Conservation (phyloP, 2,888 invertebrate species). For the Keiferia lycopersicella region DNA sequence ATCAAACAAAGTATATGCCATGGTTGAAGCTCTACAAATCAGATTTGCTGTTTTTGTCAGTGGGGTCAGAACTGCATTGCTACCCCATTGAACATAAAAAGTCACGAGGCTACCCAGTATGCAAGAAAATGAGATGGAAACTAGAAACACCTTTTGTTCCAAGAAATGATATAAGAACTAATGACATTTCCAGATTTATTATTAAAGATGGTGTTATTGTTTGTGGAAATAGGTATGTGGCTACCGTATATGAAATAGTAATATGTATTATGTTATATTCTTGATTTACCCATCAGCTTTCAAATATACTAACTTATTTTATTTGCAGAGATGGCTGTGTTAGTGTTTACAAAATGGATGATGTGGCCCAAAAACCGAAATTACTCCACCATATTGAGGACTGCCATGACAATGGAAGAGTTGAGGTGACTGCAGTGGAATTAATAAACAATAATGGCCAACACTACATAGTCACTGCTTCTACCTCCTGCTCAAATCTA, state of each 20-base stretch:
- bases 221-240: slow-evolving; percentile 69
- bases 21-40: slow-evolving; percentile 60
- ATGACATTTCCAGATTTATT: slow-evolving; percentile 73
- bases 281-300: too few species aligned
- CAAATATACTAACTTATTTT: background rate
- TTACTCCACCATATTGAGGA: slow-evolving; percentile 53
- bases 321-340: slow-evolving; percentile 67
- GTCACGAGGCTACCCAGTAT: slow-evolving; percentile 43
- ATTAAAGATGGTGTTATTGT: slow-evolving; percentile 54
- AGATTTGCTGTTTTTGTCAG: slow-evolving; percentile 52
- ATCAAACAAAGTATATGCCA: slow-evolving; percentile 66
- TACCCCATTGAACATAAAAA: slow-evolving; percentile 47
- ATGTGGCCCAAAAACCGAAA: slow-evolving; percentile 46
- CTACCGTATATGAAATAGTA: background rate
- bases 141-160: slow-evolving; percentile 57
- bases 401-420: slow-evolving; percentile 58
- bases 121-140: slow-evolving; percentile 51
- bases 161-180: slow-evolving; percentile 64
- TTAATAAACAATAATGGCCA: slow-evolving; percentile 41
- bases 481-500: slow-evolving; percentile 47
- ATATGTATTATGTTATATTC: background rate
- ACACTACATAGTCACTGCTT: slow-evolving; percentile 51
- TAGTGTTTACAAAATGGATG: slow-evolving; percentile 49
- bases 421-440: slow-evolving; percentile 69
- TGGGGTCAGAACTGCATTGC: slow-evolving; percentile 60